Base-by-base conservation (phyloP, 2,797 vertebrate species). In the Danio tinwini region DNA sequence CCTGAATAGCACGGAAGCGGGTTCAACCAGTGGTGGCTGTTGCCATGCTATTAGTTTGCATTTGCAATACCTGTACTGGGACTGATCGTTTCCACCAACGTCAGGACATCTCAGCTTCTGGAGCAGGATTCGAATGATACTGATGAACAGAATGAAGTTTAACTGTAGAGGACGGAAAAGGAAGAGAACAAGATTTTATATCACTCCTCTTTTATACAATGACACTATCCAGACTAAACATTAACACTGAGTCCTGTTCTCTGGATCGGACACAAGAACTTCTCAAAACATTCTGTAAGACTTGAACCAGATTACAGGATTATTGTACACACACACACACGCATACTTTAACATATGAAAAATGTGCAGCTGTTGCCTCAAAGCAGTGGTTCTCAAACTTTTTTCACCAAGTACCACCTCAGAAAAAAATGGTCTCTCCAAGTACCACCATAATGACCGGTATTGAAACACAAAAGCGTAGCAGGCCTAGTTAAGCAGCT, bases 101-200 rank as follows among this genome's bases (percentile, higher is more conserved):
- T 96, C 93, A 0, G 95, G 93, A 83, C 94, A 96, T 58, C 93
- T 93, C 71, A 99, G 85, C 81, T 98, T 98, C 91, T 98, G 96
- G 62, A 97, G 89, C 76, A 99, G 89, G 87, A 98, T 96, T 52
- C 96, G 94, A 73, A 98, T 91, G 81, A 98, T 98, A 82, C 94
- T 97, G 88, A 98, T 90, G 89, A 98, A 98, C 77, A 98, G 91
- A 80, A 94, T 77, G 88, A 98, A 98, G 91, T 97, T 99, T 76
- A 97, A 90, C 97, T 99, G 84, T 16, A 81, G 84, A 73, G 77
- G 13, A 81, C 74, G 81, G 80, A 88, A 63, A 79, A 74, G 42
- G 65, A 50, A 80, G 47, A 70, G 29, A n/a, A 17, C 11, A 21
- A 17, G 3, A 11, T 62, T 64, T 69, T 37, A 19, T 74, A 67